Base-by-base conservation (phyloP, 2,797 vertebrate genomes). In the Lithobates sylvaticus region DNA sequence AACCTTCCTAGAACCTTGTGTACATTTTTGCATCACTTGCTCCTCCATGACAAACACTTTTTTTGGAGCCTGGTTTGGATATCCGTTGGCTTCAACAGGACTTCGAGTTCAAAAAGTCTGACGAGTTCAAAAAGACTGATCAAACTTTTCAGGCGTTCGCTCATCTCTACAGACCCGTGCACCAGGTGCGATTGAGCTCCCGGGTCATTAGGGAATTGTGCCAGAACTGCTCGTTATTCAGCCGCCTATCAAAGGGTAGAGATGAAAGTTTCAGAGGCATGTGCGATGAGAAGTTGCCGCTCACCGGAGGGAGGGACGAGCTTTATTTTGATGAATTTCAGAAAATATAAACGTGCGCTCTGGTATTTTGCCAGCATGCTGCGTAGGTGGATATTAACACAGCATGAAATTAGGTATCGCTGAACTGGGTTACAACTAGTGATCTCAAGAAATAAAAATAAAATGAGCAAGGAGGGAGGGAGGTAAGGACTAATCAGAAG, bases 361-460 rank as follows among this genome's bases (percentile, higher is more conserved):
- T 78, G 83, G 76, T 77, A 65, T 84, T 78, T 78, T 73, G 75
- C 76, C 76, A 78, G 76, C 68, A 64, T 39, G 32, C 44, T 78
- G 83, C 78, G 83, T 84, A 72, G 83, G 83, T 78, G 76, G 76
- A 84, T 84, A 84, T 84, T 85, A 85, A 79, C 69, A 74, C 84
- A 85, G 84, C 76, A 79, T 85, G 84, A 79, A 79, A 85, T 79
- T 85, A 85, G 76, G 69, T 85, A 79, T 85, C 69, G 27, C 68
- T 74, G 58, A 79, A 79, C 69, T 78, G 61, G 76, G 69, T 84
- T 79, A 79, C 76, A 85, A 85, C 84, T 73, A 79, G 76, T 54
- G 84, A 85, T 79, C 84, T 47, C 21, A 34, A 47, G 84, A 65
- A 85, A 85, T 73, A 79, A 74, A 79, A 85, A 79, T 79, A 79